Percentiles rank a stretch among this genome's conserved stretches.
phyloP scores from a whole-genome alignment of 1,140 invertebrate species.

The Idris sp. region DNA sequence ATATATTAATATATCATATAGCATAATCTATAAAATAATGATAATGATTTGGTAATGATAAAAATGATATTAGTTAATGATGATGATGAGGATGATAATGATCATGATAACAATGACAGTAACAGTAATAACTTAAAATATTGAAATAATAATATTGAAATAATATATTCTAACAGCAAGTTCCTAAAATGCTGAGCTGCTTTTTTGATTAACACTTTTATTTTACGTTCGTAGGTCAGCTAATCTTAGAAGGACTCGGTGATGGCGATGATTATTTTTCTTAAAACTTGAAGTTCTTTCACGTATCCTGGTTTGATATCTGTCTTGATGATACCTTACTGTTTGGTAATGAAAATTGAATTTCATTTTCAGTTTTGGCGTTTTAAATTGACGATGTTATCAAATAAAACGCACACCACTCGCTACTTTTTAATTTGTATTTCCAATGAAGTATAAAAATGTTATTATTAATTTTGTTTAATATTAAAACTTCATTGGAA shows the following conservation, averaged over 20 bases:
- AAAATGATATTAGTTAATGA: slow-evolving; percentile 14
- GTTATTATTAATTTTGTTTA: no score
- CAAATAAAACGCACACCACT: slow-evolving; percentile 28
- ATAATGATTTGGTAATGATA: slow-evolving; percentile 34
- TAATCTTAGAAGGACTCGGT: slow-evolving; percentile 5
- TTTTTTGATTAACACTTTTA: slow-evolving; percentile 33
- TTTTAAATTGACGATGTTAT: not conserved
- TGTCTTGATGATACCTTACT: slow-evolving; percentile 24
- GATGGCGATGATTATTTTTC: slow-evolving; percentile 13
- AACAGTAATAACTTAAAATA: slow-evolving; percentile 48
- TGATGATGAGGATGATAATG: slow-evolving; percentile 30
- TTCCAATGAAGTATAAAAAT: slow-evolving; percentile 17
- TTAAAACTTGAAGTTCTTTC: slow-evolving; percentile 2
- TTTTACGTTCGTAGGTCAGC: not conserved
- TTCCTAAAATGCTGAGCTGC: slow-evolving; percentile 31
- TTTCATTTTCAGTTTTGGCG: slow-evolving; percentile 27
- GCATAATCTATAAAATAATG: slow-evolving; percentile 46
- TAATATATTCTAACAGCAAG: slow-evolving; percentile 23
- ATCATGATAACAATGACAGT: slow-evolving; percentile 24
- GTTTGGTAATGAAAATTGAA: slow-evolving; percentile 36
- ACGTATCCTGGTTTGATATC: slow-evolving; percentile 8
- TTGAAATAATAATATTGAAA: slow-evolving; percentile 36
- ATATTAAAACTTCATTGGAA: no score
- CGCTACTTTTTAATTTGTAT: slow-evolving; percentile 9
- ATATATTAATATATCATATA: slow-evolving; percentile 49